phyloP scores from a whole-genome alignment of 2,797 vertebrate genomes.

The Urosaurus nigricauda region DNA sequence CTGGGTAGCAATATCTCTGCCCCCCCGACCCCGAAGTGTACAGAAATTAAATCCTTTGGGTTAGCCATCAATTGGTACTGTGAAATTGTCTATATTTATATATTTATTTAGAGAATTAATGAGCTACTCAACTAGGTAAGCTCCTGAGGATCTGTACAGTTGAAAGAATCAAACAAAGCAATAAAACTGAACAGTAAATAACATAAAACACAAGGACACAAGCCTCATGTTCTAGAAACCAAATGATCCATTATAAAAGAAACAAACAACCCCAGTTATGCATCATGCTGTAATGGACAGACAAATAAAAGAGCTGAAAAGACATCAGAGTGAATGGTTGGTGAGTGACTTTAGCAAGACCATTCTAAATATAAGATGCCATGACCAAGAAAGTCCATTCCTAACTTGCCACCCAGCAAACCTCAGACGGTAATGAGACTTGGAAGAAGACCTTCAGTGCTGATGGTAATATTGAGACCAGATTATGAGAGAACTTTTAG shows the following conservation, averaged over 20 bases:
- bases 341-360: background rate
- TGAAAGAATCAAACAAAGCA: background rate
- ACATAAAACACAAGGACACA: background rate
- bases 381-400: background rate
- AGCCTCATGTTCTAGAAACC: background rate
- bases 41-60: background rate
- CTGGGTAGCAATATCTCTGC: background rate
- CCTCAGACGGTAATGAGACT: background rate
- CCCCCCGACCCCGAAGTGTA: background rate
- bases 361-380: background rate
- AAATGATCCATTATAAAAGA: background rate
- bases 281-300: background rate
- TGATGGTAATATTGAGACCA: background rate
- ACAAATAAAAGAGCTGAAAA: background rate
- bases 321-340: no score
- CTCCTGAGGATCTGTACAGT: background rate
- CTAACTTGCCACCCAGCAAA: background rate
- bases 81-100: background rate
- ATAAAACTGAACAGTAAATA: background rate
- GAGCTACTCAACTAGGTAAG: background rate
- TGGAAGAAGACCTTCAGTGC: background rate
- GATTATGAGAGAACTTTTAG: background rate
- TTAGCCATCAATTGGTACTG: background rate
- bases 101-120: slow-evolving; percentile 4
- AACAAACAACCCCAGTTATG: background rate